Conservation (phyloP, 2,888 invertebrate genomes). For the Drosophila nr. perissopoda region DNA sequence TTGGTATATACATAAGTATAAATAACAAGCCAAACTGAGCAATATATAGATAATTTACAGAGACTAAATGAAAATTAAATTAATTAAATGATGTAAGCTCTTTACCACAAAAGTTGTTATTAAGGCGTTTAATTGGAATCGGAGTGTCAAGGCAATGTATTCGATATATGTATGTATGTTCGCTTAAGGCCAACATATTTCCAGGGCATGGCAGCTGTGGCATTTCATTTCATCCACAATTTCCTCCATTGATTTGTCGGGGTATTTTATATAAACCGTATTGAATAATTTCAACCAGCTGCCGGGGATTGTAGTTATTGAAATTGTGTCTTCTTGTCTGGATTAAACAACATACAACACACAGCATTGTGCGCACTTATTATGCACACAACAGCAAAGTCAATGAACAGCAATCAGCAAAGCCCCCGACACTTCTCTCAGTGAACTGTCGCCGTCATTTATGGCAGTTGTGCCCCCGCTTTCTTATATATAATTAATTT, state of each 20-base stretch:
- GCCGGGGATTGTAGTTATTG: conserved; percentile 7
- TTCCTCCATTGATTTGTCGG: conserved; percentile 21
- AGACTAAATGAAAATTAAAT: conserved; percentile 22
- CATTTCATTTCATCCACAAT: conserved; percentile 9
- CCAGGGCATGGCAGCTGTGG: not conserved
- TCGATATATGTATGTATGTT: not conserved
- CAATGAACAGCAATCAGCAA: conserved; percentile 32
- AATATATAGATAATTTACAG: not conserved
- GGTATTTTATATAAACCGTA: conserved; percentile 5
- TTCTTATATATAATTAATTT: conserved; percentile 42
- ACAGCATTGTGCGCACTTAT: conserved; percentile 38
- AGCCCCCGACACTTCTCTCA: not conserved
- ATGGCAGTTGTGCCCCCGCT: conserved; percentile 6
- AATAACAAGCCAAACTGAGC: not conserved
- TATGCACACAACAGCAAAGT: conserved; percentile 55
- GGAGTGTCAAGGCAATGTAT: conserved; percentile 24
- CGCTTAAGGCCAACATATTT: conserved; percentile 25
- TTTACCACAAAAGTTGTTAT: conserved; percentile 27
- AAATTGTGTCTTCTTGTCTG: conserved; percentile 44
- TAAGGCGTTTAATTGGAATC: conserved; percentile 48
- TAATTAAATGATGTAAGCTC: conserved; percentile 33
- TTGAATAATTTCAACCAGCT: conserved; percentile 32
- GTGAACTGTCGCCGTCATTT: conserved; percentile 29
- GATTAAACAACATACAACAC: conserved; percentile 35
- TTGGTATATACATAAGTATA: not conserved